Percentiles rank a stretch among this genome's conserved stretches.
Conservation (phyloP, 1,140 invertebrate species). For the Platyscapa corneri region DNA sequence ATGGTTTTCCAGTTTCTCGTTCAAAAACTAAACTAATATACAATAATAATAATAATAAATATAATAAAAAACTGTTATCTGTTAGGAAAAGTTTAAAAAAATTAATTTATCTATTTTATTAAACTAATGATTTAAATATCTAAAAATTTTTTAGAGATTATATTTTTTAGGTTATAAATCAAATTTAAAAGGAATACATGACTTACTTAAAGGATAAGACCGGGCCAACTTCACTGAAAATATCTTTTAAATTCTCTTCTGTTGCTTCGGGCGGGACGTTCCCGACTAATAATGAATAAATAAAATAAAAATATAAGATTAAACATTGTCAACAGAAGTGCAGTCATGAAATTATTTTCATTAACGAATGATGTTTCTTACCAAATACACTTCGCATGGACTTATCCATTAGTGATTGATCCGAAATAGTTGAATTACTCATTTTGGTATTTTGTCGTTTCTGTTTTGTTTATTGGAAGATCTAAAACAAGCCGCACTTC, state of each 20-base stretch:
- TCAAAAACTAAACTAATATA: conserved; percentile 94
- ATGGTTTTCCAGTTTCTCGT: conserved; percentile 98
- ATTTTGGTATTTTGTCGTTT: conserved; percentile 50
- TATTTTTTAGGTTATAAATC: background rate
- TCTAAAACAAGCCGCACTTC: too few relatives aligned
- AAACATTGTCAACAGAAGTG: conserved; percentile 24
- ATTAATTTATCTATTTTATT: background rate
- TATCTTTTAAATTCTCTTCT: conserved; percentile 98
- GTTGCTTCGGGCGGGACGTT: conserved; percentile 99
- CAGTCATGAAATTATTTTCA: background rate
- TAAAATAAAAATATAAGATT: conserved; percentile 24
- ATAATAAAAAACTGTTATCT: background rate
- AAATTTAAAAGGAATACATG: conserved; percentile 27
- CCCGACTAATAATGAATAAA: conserved; percentile 85
- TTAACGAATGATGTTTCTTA: conserved; percentile 69
- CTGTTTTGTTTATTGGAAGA: conserved; percentile 37
- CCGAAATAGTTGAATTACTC: conserved; percentile 68
- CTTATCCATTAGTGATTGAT: conserved; percentile 91
- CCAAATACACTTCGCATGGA: conserved; percentile 93
- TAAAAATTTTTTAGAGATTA: background rate
- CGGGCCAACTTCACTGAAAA: conserved; percentile 98
- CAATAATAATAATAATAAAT: conserved; percentile 9
- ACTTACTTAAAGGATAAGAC: conserved; percentile 95
- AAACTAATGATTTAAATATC: too few relatives aligned
- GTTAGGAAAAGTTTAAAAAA: background rate